These are phyloP conservation scores for Latrodectus elegans DNA, from an alignment of 2,888 invertebrate species.

Conservation along the genomic window DNA sequence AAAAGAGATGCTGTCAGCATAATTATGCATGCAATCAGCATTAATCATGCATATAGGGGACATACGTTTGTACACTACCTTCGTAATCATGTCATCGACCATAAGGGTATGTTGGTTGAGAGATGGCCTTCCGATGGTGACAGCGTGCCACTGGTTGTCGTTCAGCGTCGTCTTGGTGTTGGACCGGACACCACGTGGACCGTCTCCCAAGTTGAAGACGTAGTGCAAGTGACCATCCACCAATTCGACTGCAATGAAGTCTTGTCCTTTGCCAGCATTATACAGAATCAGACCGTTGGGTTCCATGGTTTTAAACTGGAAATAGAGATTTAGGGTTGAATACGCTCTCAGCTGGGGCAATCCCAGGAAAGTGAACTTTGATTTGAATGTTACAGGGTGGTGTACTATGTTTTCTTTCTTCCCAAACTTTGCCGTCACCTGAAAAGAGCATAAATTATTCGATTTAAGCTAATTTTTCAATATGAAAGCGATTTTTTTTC, in stretches of 20 bases:
- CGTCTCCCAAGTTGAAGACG: constrained; percentile 93
- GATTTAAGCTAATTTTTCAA: too few species aligned
- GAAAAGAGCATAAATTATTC: constrained; percentile 71
- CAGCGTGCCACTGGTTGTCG: constrained; percentile 96
- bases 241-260: constrained; percentile 93
- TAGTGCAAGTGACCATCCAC: constrained; percentile 93
- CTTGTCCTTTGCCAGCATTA: constrained; percentile 92
- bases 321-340: constrained; percentile 80
- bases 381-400: constrained; percentile 92
- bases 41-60: background rate
- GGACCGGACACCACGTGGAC: constrained; percentile 86
- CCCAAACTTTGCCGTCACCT: constrained; percentile 88
- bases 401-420: constrained; percentile 80
- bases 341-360: constrained; percentile 91
- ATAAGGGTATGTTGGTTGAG: constrained; percentile 90
- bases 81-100: constrained; percentile 91
- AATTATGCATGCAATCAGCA: background rate
- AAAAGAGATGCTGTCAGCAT: too few species aligned
- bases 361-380: constrained; percentile 92
- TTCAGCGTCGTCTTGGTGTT: constrained; percentile 86
- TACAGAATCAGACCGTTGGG: constrained; percentile 91
- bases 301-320: constrained; percentile 90
- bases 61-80: constrained; percentile 78
- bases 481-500: too few species aligned
- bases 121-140: constrained; percentile 89